These are phyloP conservation scores for Basileuterus tristriatus DNA, from an alignment of 2,797 vertebrate genomes.

Conservation along the genomic window DNA sequence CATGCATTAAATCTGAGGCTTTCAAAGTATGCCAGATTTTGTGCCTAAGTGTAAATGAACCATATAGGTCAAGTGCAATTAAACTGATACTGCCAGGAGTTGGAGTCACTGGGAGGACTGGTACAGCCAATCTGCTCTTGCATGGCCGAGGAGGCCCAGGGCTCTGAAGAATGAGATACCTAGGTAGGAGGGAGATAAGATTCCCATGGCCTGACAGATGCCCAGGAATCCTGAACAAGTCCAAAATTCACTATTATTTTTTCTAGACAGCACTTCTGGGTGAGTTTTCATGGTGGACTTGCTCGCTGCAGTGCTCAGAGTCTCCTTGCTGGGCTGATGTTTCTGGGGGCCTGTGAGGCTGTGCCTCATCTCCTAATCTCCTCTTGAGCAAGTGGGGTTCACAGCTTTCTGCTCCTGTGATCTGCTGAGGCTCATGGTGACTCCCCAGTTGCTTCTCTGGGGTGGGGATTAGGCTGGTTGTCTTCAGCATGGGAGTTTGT, in stretches of 20 bases:
- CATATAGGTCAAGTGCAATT: neutral
- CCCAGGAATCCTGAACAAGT: neutral
- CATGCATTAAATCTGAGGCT: neutral
- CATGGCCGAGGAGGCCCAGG: neutral
- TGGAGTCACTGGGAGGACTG: neutral
- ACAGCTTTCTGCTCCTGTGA: neutral
- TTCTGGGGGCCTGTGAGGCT: neutral
- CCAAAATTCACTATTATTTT: neutral
- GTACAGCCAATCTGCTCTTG: neutral
- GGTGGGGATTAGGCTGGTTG: neutral
- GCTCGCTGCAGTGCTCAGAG: fast-evolving
- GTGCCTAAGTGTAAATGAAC: neutral
- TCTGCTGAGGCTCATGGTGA: neutral
- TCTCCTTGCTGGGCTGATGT: neutral
- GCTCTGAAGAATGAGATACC: neutral
- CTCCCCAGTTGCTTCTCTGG: neutral
- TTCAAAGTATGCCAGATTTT: neutral
- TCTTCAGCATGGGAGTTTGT: neutral
- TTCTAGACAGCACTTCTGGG: neutral
- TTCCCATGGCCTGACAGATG: neutral
- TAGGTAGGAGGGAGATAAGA: neutral
- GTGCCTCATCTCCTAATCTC: neutral
- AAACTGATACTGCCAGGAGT: fast-evolving
- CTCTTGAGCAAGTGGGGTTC: fast-evolving
- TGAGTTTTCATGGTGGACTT: neutral